These are phyloP conservation scores for Acleris literana DNA, from an alignment of 2,888 invertebrate genomes.

Conservation along the genomic window DNA sequence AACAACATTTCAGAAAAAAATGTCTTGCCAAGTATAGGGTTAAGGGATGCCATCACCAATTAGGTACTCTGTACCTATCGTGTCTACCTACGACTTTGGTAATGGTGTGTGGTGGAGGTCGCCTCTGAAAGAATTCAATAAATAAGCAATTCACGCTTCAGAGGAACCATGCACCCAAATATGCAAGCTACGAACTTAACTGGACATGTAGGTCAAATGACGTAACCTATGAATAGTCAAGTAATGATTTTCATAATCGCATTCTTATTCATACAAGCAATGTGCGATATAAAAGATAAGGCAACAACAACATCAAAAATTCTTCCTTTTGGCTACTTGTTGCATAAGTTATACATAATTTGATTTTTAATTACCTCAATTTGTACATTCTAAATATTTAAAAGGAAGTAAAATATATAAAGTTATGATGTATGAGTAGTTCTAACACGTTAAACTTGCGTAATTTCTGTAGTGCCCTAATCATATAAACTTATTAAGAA, in stretches of 20 bases:
- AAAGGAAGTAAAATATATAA: constrained; percentile 17
- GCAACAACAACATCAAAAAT: constrained; percentile 46
- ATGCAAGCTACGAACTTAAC: constrained; percentile 48
- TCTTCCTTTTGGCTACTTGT: constrained; percentile 26
- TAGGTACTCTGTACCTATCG: no score
- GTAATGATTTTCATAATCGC: constrained; percentile 68
- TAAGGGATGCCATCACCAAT: no score
- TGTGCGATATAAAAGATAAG: constrained; percentile 52
- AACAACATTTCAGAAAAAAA: no score
- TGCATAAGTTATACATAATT: constrained; percentile 9
- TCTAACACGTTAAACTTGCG: background rate
- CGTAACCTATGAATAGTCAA: constrained; percentile 67
- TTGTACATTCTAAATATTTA: constrained; percentile 45
- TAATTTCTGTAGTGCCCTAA: no score
- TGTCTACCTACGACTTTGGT: no score
- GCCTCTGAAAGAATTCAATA: constrained; percentile 25
- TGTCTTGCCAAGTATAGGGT: no score
- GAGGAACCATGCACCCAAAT: constrained; percentile 48
- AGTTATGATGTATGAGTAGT: constrained; percentile 14
- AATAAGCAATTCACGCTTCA: constrained; percentile 61
- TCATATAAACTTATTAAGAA: no score
- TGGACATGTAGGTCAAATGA: constrained; percentile 62
- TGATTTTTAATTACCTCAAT: constrained; percentile 23
- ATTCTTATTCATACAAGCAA: constrained; percentile 58
- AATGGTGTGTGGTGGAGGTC: constrained; percentile 3